A percentile compares a stretch with the other conserved stretches of the same genome.
phyloP scores from a whole-genome alignment of 1,140 invertebrate species.

The Pseudomyrmex concolor region DNA sequence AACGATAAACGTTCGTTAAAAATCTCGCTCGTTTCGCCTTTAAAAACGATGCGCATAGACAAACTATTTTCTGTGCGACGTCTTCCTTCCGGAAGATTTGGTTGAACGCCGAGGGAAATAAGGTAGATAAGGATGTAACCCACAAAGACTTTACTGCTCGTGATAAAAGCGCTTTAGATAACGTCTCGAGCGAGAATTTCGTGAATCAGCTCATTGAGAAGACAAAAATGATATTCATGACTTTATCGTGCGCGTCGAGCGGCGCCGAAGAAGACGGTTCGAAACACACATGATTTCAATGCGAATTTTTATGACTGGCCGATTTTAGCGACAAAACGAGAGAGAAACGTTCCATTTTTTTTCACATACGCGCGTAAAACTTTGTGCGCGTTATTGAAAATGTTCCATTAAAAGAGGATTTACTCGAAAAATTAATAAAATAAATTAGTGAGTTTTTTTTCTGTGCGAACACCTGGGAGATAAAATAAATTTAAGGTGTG shows the following conservation, averaged over 20 bases:
- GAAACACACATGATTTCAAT: background rate
- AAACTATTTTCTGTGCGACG: background rate
- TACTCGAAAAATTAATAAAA: background rate
- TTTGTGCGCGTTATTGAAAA: background rate
- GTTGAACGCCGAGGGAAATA: slow-evolving; percentile 41
- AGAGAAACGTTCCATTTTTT: background rate
- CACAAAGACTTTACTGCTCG: slow-evolving; percentile 54
- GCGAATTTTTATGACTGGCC: slow-evolving; percentile 1
- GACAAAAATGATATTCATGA: slow-evolving; percentile 71
- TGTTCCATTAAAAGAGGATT: background rate
- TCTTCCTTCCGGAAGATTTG: slow-evolving; percentile 43
- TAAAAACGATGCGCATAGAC: background rate
- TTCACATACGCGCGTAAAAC: background rate
- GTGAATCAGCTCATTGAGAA: slow-evolving; percentile 63
- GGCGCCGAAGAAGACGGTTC: slow-evolving; percentile 9
- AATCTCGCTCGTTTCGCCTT: background rate
- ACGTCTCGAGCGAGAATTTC: slow-evolving; percentile 51
- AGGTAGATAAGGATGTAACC: slow-evolving; percentile 64
- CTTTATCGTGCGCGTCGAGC: slow-evolving; percentile 59
- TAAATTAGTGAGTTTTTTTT: background rate
- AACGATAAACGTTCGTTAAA: background rate
- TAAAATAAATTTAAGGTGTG: slow-evolving; percentile 1
- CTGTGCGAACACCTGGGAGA: background rate
- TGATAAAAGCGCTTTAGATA: slow-evolving; percentile 66
- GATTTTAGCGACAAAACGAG: background rate